Evolutionary conservation across 2,888 invertebrate species (phyloP), one percentile per base, ranked within the genome.

Genomic region (Rhogogaster chlorosoma): DNA sequence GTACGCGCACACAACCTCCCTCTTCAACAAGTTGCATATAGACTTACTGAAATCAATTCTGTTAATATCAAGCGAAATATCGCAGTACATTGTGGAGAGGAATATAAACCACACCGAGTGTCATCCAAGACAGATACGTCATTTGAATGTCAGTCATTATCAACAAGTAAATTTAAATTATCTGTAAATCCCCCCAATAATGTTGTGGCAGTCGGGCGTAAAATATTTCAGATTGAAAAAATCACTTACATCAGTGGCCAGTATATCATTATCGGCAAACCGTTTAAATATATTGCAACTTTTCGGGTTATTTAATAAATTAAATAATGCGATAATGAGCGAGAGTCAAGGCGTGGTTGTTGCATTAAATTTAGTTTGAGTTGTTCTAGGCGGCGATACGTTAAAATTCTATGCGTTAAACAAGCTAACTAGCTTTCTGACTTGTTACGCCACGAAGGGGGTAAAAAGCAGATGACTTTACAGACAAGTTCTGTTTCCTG

Each of bases 221-320:
- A 77, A 49, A 77, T 77, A 45, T 77, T 26, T 49, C 29, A 77
- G 45, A 77, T 77, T 45, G 15, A 77, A 9, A 26, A 26, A 5
- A 77, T 77, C 49, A 15, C 49, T 77, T 77, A 15, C 26, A 77
- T 77, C 5, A 49, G 29, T 10, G 77, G 77, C 32, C 77, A 22
- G 29, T 77, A 77, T 77, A 45, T 29, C 26, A 77, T 77, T 49
- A 77, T 77, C 22, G 77, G 77, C 49, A 77, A 49, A 77, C 53
- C 77, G 6, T 77, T 29, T 29, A 49, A 29, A 45, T n/a, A n/a
- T n/a, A n/a, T n/a, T n/a, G n/a, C n/a, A n/a, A n/a, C n/a, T n/a
- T n/a, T n/a, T n/a, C n/a, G n/a, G n/a, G n/a, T n/a, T n/a, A n/a
- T n/a, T n/a, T n/a, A n/a, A n/a, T n/a, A n/a, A n/a, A n/a, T n/a